Evolutionary conservation across 2,797 vertebrate species (phyloP).

Genomic region (Sebastes taczanowskii): DNA sequence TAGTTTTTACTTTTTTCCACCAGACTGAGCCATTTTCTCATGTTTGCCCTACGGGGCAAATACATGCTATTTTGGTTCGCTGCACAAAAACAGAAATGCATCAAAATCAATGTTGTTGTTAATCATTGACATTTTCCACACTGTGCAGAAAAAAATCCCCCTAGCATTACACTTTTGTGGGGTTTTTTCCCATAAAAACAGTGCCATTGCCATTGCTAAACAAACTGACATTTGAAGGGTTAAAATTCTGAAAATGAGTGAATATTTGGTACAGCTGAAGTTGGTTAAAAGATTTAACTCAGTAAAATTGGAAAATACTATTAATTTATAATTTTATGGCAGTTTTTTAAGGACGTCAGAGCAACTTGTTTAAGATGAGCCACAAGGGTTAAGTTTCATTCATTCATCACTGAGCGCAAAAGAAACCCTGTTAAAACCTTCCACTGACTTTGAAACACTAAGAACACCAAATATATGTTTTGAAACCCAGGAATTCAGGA

Average conservation of each 20-base stretch:
- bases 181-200: background rate
- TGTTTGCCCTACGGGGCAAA: background rate
- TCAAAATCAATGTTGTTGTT: too few species aligned
- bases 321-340: background rate
- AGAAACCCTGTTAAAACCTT: background rate
- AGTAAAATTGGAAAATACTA: background rate
- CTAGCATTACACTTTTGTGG: background rate
- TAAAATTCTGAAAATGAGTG: background rate
- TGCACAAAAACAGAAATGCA: too few species aligned
- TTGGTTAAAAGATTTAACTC: background rate
- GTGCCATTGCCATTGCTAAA: background rate
- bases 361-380: background rate
- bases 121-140: too few species aligned
- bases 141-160: too few species aligned
- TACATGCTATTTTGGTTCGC: too few species aligned
- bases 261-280: background rate
- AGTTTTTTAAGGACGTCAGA: background rate
- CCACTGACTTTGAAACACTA: background rate
- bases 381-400: background rate
- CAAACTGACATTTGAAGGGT: background rate
- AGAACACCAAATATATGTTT: background rate
- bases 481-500: constrained; percentile 26
- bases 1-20: background rate
- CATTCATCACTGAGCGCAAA: background rate
- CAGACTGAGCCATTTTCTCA: background rate